Conservation (phyloP, 2,888 invertebrate species). For the Sarcophaga variegata region DNA sequence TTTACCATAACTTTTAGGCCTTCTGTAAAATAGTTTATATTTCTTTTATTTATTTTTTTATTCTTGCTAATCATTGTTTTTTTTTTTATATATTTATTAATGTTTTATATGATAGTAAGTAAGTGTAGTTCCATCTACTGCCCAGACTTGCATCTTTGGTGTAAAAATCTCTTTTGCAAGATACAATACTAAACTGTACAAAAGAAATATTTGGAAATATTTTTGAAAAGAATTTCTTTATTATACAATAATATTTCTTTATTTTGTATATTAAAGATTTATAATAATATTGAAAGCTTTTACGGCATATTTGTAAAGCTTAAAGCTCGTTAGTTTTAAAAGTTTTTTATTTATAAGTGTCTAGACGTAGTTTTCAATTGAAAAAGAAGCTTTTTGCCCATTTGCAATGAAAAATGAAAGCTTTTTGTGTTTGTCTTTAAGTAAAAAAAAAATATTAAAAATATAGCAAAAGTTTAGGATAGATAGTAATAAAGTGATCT, state of each 20-base stretch:
- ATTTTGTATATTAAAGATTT: constrained; percentile 74
- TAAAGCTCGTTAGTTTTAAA: constrained; percentile 36
- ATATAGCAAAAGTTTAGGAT: background rate
- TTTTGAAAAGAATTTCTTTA: constrained; percentile 65
- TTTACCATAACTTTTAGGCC: background rate
- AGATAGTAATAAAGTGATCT: background rate
- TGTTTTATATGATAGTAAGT: background rate
- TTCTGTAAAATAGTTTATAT: background rate
- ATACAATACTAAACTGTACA: constrained; percentile 41
- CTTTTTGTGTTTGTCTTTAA: constrained; percentile 62
- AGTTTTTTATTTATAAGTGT: constrained; percentile 39
- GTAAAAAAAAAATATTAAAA: constrained; percentile 3
- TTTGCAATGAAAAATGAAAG: constrained; percentile 35
- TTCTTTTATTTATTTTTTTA: constrained; percentile 29
- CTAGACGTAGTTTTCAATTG: constrained; percentile 19
- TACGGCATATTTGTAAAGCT: constrained; percentile 42
- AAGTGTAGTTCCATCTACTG: constrained; percentile 81
- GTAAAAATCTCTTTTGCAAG: constrained; percentile 62
- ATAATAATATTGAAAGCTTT: constrained; percentile 52
- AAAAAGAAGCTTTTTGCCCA: constrained; percentile 43
- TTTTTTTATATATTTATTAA: background rate
- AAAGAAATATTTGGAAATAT: background rate
- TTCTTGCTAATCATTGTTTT: constrained; percentile 16
- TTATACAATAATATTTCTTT: constrained; percentile 71
- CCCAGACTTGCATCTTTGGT: constrained; percentile 81